phyloP scores from a whole-genome alignment of 2,888 invertebrate genomes.

The Polymixis flavicincta region DNA sequence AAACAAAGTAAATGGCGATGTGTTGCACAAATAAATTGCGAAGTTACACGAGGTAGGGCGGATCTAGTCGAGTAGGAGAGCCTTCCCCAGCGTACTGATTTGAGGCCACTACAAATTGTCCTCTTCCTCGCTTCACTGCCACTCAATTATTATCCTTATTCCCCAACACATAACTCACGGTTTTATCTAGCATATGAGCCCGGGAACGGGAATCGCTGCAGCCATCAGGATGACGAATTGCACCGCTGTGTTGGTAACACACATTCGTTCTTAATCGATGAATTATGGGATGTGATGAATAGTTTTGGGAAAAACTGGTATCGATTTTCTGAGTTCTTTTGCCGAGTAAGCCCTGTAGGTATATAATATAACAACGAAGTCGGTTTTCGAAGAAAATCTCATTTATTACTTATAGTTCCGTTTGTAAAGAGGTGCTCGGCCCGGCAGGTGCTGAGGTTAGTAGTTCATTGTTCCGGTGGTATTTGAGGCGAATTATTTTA shows the following conservation, averaged over 20 bases:
- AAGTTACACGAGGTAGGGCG: conserved; percentile 76
- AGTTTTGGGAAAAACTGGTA: conserved; percentile 49
- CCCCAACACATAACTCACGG: conserved; percentile 77
- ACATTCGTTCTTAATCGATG: conserved; percentile 61
- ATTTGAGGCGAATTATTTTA: conserved; percentile 71
- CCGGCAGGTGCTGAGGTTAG: conserved; percentile 61
- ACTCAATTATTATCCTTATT: conserved; percentile 82
- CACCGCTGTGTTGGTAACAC: conserved; percentile 65
- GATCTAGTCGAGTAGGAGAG: conserved; percentile 84
- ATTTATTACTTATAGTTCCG: conserved; percentile 50
- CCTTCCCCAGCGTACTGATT: conserved; percentile 87
- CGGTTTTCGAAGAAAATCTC: conserved; percentile 54
- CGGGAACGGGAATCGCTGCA: conserved; percentile 79
- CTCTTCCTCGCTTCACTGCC: conserved; percentile 83
- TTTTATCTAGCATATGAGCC: conserved; percentile 74
- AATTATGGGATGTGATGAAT: conserved; percentile 58
- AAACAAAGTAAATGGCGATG: conserved; percentile 42
- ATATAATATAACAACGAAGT: conserved; percentile 11
- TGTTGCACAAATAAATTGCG: conserved; percentile 76
- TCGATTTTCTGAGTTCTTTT: conserved; percentile 57
- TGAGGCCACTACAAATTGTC: conserved; percentile 89
- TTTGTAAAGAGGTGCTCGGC: conserved; percentile 51
- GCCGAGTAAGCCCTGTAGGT: conserved; percentile 58
- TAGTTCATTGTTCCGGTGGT: conserved; percentile 72
- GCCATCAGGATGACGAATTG: conserved; percentile 79